Evolutionary conservation across 2,797 vertebrate genomes (phyloP).

Genomic region (Microctenopoma steveboyesi): DNA sequence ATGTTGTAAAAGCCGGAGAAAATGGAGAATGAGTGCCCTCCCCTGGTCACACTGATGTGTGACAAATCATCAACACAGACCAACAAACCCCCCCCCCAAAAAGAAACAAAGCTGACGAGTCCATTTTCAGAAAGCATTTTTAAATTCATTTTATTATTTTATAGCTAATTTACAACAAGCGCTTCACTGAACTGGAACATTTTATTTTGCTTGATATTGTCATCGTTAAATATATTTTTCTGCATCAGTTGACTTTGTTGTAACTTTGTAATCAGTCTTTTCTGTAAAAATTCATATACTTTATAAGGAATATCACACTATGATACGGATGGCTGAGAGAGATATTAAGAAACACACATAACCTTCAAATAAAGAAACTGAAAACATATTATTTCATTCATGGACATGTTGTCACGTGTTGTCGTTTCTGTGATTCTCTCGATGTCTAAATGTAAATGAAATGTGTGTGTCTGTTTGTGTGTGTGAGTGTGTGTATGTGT

Average conservation of each 20-base stretch:
- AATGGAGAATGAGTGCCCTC: constrained; percentile 63
- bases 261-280: constrained; percentile 82
- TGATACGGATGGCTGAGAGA: constrained; percentile 85
- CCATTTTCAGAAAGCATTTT: constrained; percentile 81
- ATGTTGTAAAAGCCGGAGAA: constrained; percentile 45
- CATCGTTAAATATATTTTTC: constrained; percentile 86
- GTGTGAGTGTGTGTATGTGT: constrained; percentile 24
- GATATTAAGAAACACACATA: constrained; percentile 85
- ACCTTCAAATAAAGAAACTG: constrained; percentile 80
- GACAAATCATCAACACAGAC: constrained; percentile 23
- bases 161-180: constrained; percentile 91
- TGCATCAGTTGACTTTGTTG: constrained; percentile 83
- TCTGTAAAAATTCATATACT: constrained; percentile 87
- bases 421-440: constrained; percentile 55
- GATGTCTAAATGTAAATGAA: constrained; percentile 64
- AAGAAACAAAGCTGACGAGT: constrained; percentile 53
- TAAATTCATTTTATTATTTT: constrained; percentile 88
- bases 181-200: constrained; percentile 89
- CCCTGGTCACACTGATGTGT: constrained; percentile 33
- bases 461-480: constrained; percentile 27
- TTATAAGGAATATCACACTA: constrained; percentile 86
- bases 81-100: constrained; percentile 16
- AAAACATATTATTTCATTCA: constrained; percentile 82
- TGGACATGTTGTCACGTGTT: constrained; percentile 64
- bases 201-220: constrained; percentile 85